Conservation (phyloP, 2,888 invertebrate species). For the Melanostoma scalare region DNA sequence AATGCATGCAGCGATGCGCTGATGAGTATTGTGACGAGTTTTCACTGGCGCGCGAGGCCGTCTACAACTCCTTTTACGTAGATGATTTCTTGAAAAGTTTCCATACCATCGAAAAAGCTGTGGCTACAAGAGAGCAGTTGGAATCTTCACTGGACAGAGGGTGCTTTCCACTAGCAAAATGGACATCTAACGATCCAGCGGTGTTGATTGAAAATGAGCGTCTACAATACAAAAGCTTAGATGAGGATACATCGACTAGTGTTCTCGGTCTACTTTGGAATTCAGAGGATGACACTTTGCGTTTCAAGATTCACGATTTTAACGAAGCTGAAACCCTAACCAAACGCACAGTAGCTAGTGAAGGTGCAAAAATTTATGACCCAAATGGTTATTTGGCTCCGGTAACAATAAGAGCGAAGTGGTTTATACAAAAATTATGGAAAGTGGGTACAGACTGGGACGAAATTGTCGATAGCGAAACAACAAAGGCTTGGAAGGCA, state of each 20-base stretch:
- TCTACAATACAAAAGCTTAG: neutral
- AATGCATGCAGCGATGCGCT: constrained; percentile 5
- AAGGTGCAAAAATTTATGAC: neutral
- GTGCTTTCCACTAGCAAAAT: constrained; percentile 1
- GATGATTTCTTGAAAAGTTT: constrained; percentile 1
- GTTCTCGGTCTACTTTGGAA: too few species aligned
- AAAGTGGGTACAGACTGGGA: neutral
- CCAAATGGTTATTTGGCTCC: neutral
- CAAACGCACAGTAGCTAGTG: too few species aligned
- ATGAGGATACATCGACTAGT: neutral
- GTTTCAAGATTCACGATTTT: too few species aligned
- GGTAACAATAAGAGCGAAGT: neutral
- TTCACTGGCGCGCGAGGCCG: neutral
- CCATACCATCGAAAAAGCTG: neutral
- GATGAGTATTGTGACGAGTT: constrained; percentile 1
- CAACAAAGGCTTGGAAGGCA: neutral
- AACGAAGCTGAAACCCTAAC: too few species aligned
- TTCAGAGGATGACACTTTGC: too few species aligned
- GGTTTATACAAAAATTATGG: neutral
- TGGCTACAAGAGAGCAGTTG: neutral
- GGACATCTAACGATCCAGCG: neutral
- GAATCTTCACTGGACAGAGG: neutral
- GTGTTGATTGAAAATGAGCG: neutral
- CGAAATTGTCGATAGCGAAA: neutral
- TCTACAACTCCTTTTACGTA: neutral